phyloP scores from a whole-genome alignment of 1,140 invertebrate species.

The Fopius arisanus region DNA sequence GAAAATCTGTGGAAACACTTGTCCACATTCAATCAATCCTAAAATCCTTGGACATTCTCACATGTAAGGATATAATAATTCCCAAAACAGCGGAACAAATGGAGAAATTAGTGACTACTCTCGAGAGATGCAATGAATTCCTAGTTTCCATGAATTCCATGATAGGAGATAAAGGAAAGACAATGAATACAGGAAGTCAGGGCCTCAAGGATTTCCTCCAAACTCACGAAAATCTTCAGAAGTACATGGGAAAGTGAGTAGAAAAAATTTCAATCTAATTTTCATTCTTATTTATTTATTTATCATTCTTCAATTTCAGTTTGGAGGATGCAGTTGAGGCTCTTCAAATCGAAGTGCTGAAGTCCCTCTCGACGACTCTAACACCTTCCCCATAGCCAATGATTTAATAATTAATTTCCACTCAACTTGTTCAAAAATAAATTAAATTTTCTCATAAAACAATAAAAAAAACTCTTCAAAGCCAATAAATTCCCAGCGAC shows the following conservation, averaged over 20 bases:
- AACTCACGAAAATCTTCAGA: conserved; percentile 29
- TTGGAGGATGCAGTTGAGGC: conserved; percentile 29
- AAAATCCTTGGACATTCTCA: conserved; percentile 37
- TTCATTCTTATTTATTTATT: too few relatives aligned
- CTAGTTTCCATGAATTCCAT: conserved; percentile 33
- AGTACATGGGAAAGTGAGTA: conserved; percentile 36
- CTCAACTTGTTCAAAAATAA: neutral
- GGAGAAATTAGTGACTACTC: conserved; percentile 16
- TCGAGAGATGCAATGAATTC: conserved; percentile 29
- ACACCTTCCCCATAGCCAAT: neutral
- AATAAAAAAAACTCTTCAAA: too few relatives aligned
- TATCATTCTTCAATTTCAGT: too few relatives aligned
- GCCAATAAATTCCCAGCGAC: too few relatives aligned
- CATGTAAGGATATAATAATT: conserved; percentile 38
- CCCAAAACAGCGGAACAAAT: conserved; percentile 37
- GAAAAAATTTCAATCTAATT: neutral
- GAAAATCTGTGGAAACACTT: conserved; percentile 17
- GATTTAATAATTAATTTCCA: neutral
- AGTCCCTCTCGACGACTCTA: conserved; percentile 29
- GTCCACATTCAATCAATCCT: conserved; percentile 33
- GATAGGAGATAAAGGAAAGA: conserved; percentile 31
- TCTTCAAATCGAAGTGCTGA: conserved; percentile 38
- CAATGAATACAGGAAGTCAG: conserved; percentile 23
- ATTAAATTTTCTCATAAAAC: neutral
- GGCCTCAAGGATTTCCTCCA: conserved; percentile 35